Conservation (phyloP, 2,888 invertebrate species). For the Callyntrura guangdongensis region DNA sequence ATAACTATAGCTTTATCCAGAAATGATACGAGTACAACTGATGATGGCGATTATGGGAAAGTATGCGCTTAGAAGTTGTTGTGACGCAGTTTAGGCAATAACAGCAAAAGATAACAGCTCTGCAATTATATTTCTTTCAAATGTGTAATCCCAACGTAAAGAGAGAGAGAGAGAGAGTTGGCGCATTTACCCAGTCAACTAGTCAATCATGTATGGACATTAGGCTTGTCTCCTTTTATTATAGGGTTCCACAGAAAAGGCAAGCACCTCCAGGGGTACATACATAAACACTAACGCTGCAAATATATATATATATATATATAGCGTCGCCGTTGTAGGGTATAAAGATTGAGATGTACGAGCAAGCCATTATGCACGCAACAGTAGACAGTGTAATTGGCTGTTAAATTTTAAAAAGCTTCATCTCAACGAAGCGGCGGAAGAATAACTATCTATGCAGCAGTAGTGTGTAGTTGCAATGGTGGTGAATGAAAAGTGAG, state of each 20-base stretch:
- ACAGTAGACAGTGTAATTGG: conserved; percentile 79
- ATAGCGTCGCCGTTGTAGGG: background rate
- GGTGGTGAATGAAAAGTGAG: conserved; percentile 33
- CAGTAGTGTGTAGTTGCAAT: background rate
- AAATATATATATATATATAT: background rate
- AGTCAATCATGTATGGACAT: conserved; percentile 56
- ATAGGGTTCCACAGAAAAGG: background rate
- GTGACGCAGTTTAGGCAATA: conserved; percentile 26
- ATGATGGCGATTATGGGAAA: conserved; percentile 26
- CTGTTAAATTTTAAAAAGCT: conserved; percentile 78
- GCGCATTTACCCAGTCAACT: conserved; percentile 49
- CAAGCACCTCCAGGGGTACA: background rate
- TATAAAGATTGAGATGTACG: conserved; percentile 66
- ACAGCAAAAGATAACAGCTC: conserved; percentile 49
- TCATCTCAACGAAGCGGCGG: conserved; percentile 69
- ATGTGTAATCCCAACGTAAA: too few relatives aligned
- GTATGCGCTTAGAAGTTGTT: background rate
- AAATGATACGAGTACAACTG: background rate
- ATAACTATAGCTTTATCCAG: background rate
- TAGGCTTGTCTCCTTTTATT: background rate
- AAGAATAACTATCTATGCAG: conserved; percentile 17
- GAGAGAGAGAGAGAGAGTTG: background rate
- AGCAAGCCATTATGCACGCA: conserved; percentile 72
- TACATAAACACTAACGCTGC: too few relatives aligned
- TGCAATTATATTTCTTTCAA: conserved; percentile 63